Evolutionary conservation across 2,113 vertebrate species (phyloP).

Genomic region (Pelecanus crispus): DNA sequence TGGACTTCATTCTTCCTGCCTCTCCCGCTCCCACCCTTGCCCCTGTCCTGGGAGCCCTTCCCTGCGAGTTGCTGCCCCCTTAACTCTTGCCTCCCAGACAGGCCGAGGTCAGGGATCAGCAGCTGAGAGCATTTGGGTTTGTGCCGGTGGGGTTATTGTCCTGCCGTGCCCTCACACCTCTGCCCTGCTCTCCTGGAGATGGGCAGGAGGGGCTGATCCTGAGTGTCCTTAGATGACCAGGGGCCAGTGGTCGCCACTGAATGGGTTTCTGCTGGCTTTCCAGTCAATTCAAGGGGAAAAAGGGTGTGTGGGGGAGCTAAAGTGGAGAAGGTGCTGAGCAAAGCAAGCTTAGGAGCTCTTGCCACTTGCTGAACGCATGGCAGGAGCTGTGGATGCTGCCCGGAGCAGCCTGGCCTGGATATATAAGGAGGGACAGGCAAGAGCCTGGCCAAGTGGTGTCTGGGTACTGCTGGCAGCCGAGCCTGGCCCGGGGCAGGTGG

Average conservation of each 20-base stretch:
- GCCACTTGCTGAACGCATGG: neutral
- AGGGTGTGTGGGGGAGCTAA: neutral
- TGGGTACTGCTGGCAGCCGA: neutral
- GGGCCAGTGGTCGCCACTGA: neutral
- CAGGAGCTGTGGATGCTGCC: neutral
- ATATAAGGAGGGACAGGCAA: rapidly evolving
- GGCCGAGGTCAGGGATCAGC: neutral
- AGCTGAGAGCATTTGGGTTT: neutral
- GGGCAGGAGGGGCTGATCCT: neutral
- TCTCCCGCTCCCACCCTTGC: neutral
- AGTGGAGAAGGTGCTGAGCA: neutral
- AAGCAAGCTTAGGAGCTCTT: neutral
- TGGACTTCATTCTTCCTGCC: constrained; percentile 14
- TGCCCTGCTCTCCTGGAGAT: neutral
- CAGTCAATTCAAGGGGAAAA: neutral
- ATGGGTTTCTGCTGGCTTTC: neutral
- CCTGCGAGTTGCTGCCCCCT: neutral
- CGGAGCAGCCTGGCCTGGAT: neutral
- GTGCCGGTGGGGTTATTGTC: neutral
- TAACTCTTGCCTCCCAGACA: neutral
- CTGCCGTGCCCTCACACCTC: neutral
- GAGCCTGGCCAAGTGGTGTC: neutral
- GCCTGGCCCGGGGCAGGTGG: neutral
- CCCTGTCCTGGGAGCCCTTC: neutral
- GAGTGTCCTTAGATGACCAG: neutral